phyloP scores from a whole-genome alignment of 2,797 vertebrate genomes.

The Sebastolobus alascanus region DNA sequence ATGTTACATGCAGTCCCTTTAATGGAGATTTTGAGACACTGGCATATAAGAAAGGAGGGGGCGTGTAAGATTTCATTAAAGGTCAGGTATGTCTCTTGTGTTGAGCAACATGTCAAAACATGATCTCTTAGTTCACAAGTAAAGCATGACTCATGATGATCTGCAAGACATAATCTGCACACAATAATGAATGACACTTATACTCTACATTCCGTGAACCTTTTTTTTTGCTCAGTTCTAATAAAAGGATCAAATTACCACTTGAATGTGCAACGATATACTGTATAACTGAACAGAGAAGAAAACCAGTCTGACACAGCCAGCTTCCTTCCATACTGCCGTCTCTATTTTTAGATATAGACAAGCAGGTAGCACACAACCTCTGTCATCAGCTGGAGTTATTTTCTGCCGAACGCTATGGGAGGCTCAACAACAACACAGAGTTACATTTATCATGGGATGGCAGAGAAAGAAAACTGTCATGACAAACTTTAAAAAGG shows the following conservation, averaged over 20 bases:
- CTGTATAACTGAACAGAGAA: too few species aligned
- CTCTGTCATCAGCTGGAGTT: too few species aligned
- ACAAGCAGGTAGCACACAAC: background rate
- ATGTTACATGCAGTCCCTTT: too few species aligned
- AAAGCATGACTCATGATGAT: slow-evolving; percentile 4
- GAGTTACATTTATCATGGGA: background rate
- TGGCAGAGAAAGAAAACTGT: background rate
- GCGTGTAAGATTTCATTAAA: background rate
- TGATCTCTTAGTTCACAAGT: too few species aligned
- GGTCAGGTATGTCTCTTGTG: background rate
- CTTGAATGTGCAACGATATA: background rate
- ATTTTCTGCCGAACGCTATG: too few species aligned
- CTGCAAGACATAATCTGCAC: background rate
- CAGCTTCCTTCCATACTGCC: background rate
- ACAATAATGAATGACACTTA: background rate
- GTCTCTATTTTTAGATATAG: background rate
- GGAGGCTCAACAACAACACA: background rate
- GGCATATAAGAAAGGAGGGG: background rate
- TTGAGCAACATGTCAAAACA: background rate
- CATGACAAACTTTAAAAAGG: background rate
- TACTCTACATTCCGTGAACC: background rate
- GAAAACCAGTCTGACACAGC: background rate
- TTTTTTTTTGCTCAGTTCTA: too few species aligned
- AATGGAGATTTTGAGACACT: too few species aligned
- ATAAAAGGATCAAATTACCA: background rate